These are phyloP conservation scores for Theonella swinhoei DNA, from an alignment of 37 sponge, comb jelly and placozoan species.

Conservation along the genomic window DNA sequence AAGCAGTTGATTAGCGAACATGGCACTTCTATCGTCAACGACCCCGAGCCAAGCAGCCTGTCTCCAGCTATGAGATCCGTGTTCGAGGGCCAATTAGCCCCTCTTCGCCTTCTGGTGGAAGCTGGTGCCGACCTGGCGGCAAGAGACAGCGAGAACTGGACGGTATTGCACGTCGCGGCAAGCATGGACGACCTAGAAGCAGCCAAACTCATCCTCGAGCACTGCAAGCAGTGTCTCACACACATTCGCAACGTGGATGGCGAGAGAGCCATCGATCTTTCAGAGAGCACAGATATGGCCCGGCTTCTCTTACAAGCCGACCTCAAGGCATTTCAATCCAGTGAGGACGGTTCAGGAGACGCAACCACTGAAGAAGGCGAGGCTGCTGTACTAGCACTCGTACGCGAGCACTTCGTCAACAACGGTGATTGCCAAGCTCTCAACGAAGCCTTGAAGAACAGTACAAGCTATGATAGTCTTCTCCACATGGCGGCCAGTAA, in stretches of 20 bases:
- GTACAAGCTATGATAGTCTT: constrained; percentile 39
- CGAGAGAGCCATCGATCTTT: constrained; percentile 68
- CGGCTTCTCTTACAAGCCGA: constrained; percentile 62
- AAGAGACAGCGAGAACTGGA: constrained; percentile 71
- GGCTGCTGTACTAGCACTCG: constrained; percentile 11
- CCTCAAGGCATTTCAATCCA: constrained; percentile 23
- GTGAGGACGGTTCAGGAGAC: background rate
- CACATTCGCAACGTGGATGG: constrained; percentile 54
- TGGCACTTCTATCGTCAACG: constrained; percentile 41
- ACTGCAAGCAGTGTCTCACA: background rate
- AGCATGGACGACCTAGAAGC: constrained; percentile 73
- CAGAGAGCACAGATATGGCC: constrained; percentile 70
- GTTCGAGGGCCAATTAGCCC: constrained; percentile 54
- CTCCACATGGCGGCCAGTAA: constrained; percentile 74
- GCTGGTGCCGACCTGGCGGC: constrained; percentile 63
- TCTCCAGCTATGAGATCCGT: constrained; percentile 69
- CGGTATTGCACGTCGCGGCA: constrained; percentile 66
- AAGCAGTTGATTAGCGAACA: constrained; percentile 31
- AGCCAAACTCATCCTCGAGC: constrained; percentile 38
- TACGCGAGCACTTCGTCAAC: constrained; percentile 18
- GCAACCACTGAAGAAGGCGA: constrained; percentile 4
- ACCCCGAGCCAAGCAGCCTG: constrained; percentile 62
- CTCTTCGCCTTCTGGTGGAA: constrained; percentile 50
- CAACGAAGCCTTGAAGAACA: constrained; percentile 30
- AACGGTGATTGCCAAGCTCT: constrained; percentile 21